These are phyloP conservation scores for Hystrix cristata DNA, from an alignment of 2,113 vertebrate species.

Conservation along the genomic window DNA sequence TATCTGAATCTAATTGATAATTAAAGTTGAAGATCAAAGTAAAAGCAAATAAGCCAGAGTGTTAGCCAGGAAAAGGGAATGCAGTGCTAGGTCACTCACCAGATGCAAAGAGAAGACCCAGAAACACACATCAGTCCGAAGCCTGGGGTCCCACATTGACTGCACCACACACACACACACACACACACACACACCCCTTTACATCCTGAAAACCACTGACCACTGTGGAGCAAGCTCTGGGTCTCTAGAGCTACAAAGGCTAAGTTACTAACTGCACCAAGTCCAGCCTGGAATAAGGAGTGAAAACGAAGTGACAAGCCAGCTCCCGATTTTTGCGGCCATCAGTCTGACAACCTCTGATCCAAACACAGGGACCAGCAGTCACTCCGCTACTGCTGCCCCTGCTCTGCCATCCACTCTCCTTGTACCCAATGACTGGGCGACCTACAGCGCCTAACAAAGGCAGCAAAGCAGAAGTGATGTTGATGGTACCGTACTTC, in stretches of 20 bases:
- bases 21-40: conserved; percentile 54
- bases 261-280: neutral
- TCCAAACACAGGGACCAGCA: neutral
- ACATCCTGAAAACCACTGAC: neutral
- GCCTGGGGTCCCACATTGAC: neutral
- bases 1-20: conserved; percentile 41
- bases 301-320: neutral
- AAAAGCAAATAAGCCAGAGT: neutral
- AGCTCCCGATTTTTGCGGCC: neutral
- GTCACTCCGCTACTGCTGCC: neutral
- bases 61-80: neutral
- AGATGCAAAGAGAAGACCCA: neutral
- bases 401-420: neutral
- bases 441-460: neutral
- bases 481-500: conserved; percentile 23
- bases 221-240: neutral
- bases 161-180: too few relatives aligned
- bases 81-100: neutral
- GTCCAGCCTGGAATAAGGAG: neutral
- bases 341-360: neutral
- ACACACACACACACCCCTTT: neutral
- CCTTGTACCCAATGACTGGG: neutral
- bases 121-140: neutral
- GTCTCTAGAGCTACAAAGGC: neutral
- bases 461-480: neutral